Evolutionary conservation across 2,888 invertebrate genomes (phyloP), one percentile per base, ranked within the genome.

Genomic region (Uloborus plumipes): DNA sequence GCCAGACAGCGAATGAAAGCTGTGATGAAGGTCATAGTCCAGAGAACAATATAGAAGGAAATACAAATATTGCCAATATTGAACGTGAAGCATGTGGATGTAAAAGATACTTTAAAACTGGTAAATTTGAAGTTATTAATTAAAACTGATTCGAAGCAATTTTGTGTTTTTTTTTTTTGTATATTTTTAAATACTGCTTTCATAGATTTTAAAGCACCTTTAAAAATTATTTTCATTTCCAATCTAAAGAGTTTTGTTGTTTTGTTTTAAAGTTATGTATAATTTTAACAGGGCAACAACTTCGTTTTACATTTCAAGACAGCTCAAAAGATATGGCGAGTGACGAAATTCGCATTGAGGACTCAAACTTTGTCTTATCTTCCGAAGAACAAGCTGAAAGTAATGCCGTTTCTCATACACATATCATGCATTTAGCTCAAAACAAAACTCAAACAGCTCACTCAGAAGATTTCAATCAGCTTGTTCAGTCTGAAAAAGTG

Each of bases 301-400:
- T 70, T 4, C 47, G 70, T 11, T 81, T 74, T 64, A 69, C 80
- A 15, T 49, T 75, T 64, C 64, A 73, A 31, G 65, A 78, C 16
- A 61, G 72, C 26, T 89, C 67, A n/a, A 62, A 74, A 22, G 26
- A 49, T 13, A 47, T 51, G 49, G 47, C 89, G 84, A 89, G 88
- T 91, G 94, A 88, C 85, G 95, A 95, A 87, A 95, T 95, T 88
- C 95, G 95, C 16, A 95, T 95, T 87, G 95, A 95, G 90, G 95
- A 95, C 88, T 91, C 95, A 13, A 94, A 94, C 69, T 80, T 84
- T 51, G 69, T 84, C 88, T 93, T 93, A 85, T 94, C 94, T 0
- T 92, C 93, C 87, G 92, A 93, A 87, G 91, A 91, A 61, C 91
- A 91, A 49, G 67, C 31, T 47, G 71, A 39, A n/a, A 66, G 64